These are phyloP conservation scores for Chrosomus eos DNA, from an alignment of 2,797 vertebrate genomes.

Conservation along the genomic window DNA sequence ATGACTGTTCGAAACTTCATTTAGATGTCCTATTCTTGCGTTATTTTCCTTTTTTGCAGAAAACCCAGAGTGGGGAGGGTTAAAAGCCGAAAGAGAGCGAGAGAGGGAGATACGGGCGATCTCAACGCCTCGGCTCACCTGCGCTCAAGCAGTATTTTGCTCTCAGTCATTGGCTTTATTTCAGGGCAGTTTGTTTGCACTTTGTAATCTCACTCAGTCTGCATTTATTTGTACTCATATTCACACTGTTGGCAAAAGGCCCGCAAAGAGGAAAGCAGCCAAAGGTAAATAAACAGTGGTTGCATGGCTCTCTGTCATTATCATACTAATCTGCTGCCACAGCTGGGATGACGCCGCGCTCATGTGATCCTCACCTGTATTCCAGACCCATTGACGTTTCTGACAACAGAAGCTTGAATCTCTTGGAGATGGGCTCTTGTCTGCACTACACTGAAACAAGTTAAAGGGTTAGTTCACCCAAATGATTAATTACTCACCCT, in stretches of 20 bases:
- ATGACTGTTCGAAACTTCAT: conserved; percentile 38
- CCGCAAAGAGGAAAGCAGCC: conserved; percentile 39
- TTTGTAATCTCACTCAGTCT: conserved; percentile 47
- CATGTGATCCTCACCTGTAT: conserved; percentile 22
- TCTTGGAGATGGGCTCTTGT: background rate
- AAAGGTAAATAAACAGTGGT: conserved; percentile 33
- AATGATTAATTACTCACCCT: background rate
- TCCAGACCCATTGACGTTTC: background rate
- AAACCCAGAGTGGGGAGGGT: conserved; percentile 85
- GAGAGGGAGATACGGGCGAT: conserved; percentile 74
- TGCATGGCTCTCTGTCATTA: conserved; percentile 43
- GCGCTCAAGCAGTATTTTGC: conserved; percentile 52
- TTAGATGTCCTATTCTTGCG: conserved; percentile 48
- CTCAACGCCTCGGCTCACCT: conserved; percentile 47
- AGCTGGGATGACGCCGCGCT: conserved; percentile 36
- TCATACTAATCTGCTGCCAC: conserved; percentile 32
- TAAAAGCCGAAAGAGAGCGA: conserved; percentile 86
- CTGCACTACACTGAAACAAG: background rate
- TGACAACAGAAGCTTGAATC: background rate
- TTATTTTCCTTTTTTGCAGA: conserved; percentile 81
- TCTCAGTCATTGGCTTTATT: conserved; percentile 57
- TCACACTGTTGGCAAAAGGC: conserved; percentile 24
- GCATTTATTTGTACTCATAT: conserved; percentile 25
- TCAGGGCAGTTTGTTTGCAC: conserved; percentile 53
- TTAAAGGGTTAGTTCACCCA: background rate